phyloP scores from a whole-genome alignment of 2,113 vertebrate species.

The Paradoxurus hermaphroditus region DNA sequence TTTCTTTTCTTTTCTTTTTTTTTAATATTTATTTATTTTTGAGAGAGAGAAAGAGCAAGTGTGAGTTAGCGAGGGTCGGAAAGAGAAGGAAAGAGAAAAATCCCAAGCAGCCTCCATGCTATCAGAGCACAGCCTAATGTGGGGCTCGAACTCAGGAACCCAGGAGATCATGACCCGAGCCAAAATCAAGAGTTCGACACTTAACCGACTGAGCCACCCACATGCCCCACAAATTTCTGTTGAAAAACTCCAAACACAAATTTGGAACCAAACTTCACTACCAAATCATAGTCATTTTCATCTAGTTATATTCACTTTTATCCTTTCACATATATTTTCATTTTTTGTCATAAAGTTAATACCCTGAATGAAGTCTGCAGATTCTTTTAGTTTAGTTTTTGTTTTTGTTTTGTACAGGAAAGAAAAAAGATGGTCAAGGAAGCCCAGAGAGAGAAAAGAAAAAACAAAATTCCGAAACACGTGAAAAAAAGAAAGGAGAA shows the following conservation, averaged over 20 bases:
- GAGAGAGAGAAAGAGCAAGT: too few species aligned
- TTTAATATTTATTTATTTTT: too few species aligned
- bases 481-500: constrained; percentile 96
- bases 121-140: too few species aligned
- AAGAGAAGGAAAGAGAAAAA: too few species aligned
- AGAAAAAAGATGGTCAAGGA: constrained; percentile 93
- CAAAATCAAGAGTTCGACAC: too few species aligned
- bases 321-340: background rate
- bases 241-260: background rate
- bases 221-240: background rate
- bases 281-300: background rate
- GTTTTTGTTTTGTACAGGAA: constrained; percentile 85
- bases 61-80: too few species aligned
- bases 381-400: background rate
- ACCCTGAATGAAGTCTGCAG: background rate
- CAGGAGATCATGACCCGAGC: too few species aligned
- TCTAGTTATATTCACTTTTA: background rate
- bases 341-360: background rate
- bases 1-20: too few species aligned
- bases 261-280: background rate
- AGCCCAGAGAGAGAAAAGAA: constrained; percentile 94
- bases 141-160: too few species aligned
- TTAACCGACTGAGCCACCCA: too few species aligned
- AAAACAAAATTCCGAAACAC: constrained; percentile 93
- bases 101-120: too few species aligned